A percentile compares a stretch with the other conserved stretches of the same genome.
These are phyloP conservation scores for Perdita meconis DNA, from an alignment of 2,888 invertebrate genomes.

Conservation along the genomic window DNA sequence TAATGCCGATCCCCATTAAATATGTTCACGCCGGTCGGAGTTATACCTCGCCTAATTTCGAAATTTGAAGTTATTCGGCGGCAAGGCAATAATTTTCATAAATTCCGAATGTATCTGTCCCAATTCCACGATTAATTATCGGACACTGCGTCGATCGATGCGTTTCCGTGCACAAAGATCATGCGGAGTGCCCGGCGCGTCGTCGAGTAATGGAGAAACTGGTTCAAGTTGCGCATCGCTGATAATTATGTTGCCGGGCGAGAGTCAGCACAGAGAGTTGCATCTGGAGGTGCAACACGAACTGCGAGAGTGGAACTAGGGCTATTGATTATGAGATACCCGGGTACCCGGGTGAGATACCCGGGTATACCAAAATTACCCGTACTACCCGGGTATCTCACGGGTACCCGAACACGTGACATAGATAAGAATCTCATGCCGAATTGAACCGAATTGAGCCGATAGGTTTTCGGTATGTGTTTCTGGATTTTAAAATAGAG, in stretches of 20 bases:
- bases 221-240: slow-evolving; percentile 14
- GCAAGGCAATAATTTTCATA: background rate
- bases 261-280: slow-evolving; percentile 1
- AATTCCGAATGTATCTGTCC: background rate
- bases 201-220: slow-evolving; percentile 8
- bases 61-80: background rate
- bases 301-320: too few relatives aligned
- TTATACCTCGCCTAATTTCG: background rate
- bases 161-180: slow-evolving; percentile 10
- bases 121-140: slow-evolving; percentile 21
- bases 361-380: too few relatives aligned
- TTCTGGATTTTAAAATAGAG: too few relatives aligned
- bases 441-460: too few relatives aligned
- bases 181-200: background rate
- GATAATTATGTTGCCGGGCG: slow-evolving; percentile 29
- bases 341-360: too few relatives aligned
- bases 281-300: slow-evolving; percentile 1
- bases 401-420: too few relatives aligned
- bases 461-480: too few relatives aligned
- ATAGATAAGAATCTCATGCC: too few relatives aligned
- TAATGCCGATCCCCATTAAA: background rate
- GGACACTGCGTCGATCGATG: background rate
- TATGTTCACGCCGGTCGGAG: background rate
- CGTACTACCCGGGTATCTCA: too few relatives aligned
- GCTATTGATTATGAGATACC: too few relatives aligned